Evolutionary conservation across 53 echinoderm and acorn worm species (phyloP).

Genomic region (Echinarachnius parma): DNA sequence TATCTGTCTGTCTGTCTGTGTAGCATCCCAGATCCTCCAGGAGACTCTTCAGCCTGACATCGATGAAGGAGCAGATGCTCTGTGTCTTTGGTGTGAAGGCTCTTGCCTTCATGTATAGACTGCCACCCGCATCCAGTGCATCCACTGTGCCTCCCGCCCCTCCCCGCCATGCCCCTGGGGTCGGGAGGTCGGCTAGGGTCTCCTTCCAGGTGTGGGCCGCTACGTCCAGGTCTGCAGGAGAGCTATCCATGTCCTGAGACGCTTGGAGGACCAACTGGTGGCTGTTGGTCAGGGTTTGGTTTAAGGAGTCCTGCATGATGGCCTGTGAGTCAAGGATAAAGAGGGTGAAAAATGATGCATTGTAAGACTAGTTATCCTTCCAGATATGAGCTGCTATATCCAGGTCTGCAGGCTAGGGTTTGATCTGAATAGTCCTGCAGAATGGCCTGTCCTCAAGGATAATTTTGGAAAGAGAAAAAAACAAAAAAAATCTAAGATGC

Average conservation of each 20-base stretch:
- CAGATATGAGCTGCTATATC: no score
- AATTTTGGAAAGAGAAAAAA: no score
- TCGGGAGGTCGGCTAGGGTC: constrained; percentile 69
- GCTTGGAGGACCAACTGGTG: constrained; percentile 71
- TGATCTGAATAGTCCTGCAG: no score
- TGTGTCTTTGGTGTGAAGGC: constrained; percentile 88
- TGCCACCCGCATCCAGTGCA: constrained; percentile 75
- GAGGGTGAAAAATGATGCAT: no score
- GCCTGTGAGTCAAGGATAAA: constrained; percentile 62
- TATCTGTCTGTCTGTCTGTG: constrained; percentile 52
- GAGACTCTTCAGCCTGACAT: constrained; percentile 69
- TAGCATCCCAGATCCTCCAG: constrained; percentile 83
- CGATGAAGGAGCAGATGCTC: constrained; percentile 69
- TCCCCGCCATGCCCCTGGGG: constrained; percentile 73
- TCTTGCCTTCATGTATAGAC: constrained; percentile 93
- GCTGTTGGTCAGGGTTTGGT: constrained; percentile 72
- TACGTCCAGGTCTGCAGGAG: constrained; percentile 75
- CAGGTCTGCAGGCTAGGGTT: no score
- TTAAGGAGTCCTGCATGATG: constrained; percentile 83
- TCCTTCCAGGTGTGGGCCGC: constrained; percentile 86
- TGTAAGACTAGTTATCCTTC: no score
- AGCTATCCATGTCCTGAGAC: constrained; percentile 56
- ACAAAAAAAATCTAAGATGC: no score
- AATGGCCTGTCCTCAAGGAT: no score
- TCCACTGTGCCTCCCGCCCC: constrained; percentile 45